These are phyloP conservation scores for Caenorhabditis panamensis DNA, from an alignment of 2,888 invertebrate genomes.

Conservation along the genomic window DNA sequence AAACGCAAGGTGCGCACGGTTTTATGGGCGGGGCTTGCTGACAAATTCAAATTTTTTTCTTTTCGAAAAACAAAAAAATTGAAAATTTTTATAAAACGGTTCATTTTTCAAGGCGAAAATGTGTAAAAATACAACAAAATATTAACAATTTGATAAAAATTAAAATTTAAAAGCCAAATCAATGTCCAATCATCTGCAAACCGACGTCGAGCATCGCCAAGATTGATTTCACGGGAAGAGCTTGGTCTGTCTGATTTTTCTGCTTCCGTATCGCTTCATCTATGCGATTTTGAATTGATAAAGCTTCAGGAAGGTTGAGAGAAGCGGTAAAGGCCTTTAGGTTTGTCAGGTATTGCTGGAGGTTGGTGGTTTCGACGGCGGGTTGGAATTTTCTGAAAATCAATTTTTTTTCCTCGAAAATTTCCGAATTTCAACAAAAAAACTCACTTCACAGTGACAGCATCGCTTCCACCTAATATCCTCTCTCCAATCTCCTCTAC, in stretches of 20 bases:
- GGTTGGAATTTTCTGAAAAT: too few relatives aligned
- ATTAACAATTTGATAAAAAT: not conserved
- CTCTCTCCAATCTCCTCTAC: too few relatives aligned
- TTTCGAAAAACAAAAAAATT: too few relatives aligned
- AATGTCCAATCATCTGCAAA: conserved; percentile 21
- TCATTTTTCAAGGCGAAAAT: too few relatives aligned
- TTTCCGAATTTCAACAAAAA: too few relatives aligned
- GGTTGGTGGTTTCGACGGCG: too few relatives aligned
- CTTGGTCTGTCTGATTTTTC: not conserved
- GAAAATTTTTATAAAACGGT: too few relatives aligned
- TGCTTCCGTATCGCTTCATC: not conserved
- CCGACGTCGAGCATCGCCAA: conserved; percentile 21
- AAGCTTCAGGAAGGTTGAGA: not conserved
- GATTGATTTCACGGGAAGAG: conserved; percentile 4
- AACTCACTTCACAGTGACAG: not conserved
- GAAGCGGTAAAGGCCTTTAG: not conserved
- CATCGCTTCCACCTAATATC: too few relatives aligned
- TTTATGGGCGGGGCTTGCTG: too few relatives aligned
- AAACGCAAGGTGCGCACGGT: too few relatives aligned
- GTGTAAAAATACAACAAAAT: not conserved
- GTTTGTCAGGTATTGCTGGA: not conserved
- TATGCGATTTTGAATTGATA: not conserved
- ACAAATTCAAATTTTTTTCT: too few relatives aligned
- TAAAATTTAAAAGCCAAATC: conserved; percentile 1
- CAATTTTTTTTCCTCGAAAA: too few relatives aligned